A percentile compares a stretch with the other conserved stretches of the same genome.
Evolutionary conservation across 2,113 vertebrate genomes (phyloP).

Genomic region (Hyla sarda): DNA sequence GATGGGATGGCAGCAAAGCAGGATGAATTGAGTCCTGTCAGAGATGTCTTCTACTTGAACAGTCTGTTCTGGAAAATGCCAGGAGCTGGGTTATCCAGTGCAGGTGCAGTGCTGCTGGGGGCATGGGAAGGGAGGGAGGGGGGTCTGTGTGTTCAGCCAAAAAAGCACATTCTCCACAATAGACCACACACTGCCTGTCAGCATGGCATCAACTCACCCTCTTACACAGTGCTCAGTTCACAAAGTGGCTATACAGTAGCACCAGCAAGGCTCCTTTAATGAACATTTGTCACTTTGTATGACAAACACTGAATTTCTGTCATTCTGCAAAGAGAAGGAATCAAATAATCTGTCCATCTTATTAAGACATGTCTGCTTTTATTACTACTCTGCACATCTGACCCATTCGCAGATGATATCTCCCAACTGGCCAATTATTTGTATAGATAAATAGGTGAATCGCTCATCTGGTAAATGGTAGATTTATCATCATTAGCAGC

Average conservation of each 20-base stretch:
- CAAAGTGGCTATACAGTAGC: constrained; percentile 81
- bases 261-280: constrained; percentile 76
- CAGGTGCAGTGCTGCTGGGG: constrained; percentile 90
- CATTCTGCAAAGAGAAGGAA: constrained; percentile 65
- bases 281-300: constrained; percentile 76
- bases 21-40: constrained; percentile 91
- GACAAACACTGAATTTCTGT: constrained; percentile 72
- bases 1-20: constrained; percentile 80
- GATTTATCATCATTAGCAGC: constrained; percentile 16
- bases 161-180: constrained; percentile 86
- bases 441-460: constrained; percentile 1
- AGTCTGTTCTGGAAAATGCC: constrained; percentile 86
- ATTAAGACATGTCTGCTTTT: not conserved
- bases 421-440: not conserved
- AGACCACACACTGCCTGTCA: constrained; percentile 98
- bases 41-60: constrained; percentile 83
- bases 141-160: constrained; percentile 75
- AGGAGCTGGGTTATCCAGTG: constrained; percentile 90
- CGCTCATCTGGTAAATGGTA: not conserved
- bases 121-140: constrained; percentile 73
- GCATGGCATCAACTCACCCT: constrained; percentile 87
- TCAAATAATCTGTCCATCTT: constrained; percentile 46
- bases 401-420: not conserved
- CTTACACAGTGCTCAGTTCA: constrained; percentile 77
- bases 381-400: constrained; percentile 9